These are phyloP conservation scores for Myiothlypis coronata DNA, from an alignment of 2,797 vertebrate genomes.

Conservation along the genomic window DNA sequence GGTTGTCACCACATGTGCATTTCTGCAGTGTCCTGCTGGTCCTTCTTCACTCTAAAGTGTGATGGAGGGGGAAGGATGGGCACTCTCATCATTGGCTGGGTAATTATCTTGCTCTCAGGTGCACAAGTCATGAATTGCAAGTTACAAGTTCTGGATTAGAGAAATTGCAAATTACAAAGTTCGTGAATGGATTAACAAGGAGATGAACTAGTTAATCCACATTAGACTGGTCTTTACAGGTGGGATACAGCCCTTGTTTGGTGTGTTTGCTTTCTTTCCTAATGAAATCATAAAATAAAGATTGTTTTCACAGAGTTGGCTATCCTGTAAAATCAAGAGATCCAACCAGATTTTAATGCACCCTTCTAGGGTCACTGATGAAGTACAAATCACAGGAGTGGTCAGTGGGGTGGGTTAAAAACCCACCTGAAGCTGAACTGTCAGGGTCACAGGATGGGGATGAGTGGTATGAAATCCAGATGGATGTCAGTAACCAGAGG, in stretches of 20 bases:
- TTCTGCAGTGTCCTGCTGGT: not conserved
- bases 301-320: not conserved
- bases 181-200: not conserved
- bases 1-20: fast-evolving
- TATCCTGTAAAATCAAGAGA: not conserved
- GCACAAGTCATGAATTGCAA: not conserved
- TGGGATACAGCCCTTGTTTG: not conserved
- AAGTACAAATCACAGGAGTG: not conserved
- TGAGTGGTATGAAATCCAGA: not conserved
- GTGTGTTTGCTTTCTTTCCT: not conserved
- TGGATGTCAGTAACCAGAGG: not conserved
- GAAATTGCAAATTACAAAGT: not conserved
- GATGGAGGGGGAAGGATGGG: not conserved
- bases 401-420: not conserved
- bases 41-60: not conserved
- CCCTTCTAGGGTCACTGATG: not conserved
- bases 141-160: not conserved
- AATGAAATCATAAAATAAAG: not conserved
- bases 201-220: not conserved
- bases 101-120: not conserved
- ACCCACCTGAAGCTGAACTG: not conserved
- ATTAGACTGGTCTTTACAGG: not conserved
- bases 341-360: not conserved
- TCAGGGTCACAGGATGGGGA: not conserved
- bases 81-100: fast-evolving